Base-by-base conservation (phyloP, 2,888 invertebrate species). In the Thymelicus lineola region DNA sequence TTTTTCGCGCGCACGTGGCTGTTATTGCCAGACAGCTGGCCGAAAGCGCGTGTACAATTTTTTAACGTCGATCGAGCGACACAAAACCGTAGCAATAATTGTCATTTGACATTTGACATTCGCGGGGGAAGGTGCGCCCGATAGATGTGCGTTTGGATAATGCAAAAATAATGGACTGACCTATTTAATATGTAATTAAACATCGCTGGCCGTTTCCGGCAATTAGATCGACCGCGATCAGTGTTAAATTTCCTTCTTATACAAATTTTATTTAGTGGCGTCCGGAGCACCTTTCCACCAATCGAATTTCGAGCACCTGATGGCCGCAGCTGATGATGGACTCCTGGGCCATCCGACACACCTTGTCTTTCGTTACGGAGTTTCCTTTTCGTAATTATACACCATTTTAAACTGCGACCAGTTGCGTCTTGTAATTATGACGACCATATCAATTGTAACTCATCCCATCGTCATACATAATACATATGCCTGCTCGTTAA, bases 1-100 rank as follows among this genome's bases (percentile, higher is more conserved):
- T 90, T 88, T 90, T 88, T 83, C 80, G 79, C 82, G 84, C 85
- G 89, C 93, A 92, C 93, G 93, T 92, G 92, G 86, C 90, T 79
- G 74, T 85, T 85, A 83, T 86, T 86, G 83, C 83, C 82, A 86
- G 89, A 91, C 93, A 92, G 93, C 90, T 91, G 93, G 93, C 82
- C 81, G 81, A 81, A 80, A 83, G 81, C 81, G 85, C 82, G 81
- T 82, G 77, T 75, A 78, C 80, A 73, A 79, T 82, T 84, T 87
- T 84, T 86, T 84, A 82, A 82, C 82, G 78, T 83, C 81, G 75
- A 85, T 69, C 63, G 69, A 20, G 58, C 69, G 45, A 64, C 64
- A 59, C 45, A 60, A 58, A 70, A 64, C 64, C 75, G 81, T 83
- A 77, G 81, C 78, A 76, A 73, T 74, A 72, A 80, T 75, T 75